Base-by-base conservation (phyloP, 1,140 invertebrate species). In the Bombus impatiens region DNA sequence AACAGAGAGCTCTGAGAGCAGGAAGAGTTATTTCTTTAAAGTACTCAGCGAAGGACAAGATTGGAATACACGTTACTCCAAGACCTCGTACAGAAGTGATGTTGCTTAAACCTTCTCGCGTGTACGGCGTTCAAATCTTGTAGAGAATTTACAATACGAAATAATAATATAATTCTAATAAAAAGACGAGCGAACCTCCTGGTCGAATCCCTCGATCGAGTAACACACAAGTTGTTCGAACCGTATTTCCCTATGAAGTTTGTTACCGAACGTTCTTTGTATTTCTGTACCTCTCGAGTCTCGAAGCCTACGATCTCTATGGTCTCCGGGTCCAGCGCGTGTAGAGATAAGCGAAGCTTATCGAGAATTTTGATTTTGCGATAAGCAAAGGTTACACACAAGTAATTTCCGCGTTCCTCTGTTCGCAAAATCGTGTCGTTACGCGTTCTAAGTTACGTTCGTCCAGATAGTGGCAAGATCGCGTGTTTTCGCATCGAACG, bases 311-410 rank as follows among this genome's bases (percentile, higher is more conserved):
- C 15, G 32, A 2, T n/a, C 25, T 22, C 37, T 28, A 42, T 42
- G 22, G 22, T 15, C 9, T 25, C 2, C 25, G 25, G 5, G 28
- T 1, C 12, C 10, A 18, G 42, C 10, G 79, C 59, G 25, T 40
- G 68, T 82, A 72, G 65, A 77, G 87, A 90, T 83, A 81, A 86
- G 47, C 35, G 35, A 65, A 78, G 78, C 59, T 80, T 84, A 86
- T 62, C 78, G 82, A 18, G 47, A 22, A 18, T 25, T n/a, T 35
- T 25, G 81, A 83, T 76, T 53, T 76, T 40, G 40, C 82, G 81
- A 77, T 53, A 67, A 25, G 28, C 0, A 40, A 71, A 32, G 65
- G 32, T 32, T 15, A 18, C 13, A 32, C 9, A 32, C 5, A 13
- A 65, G n/a, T 32, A 35, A 62, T 62, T 62, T 62, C 59, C 59